A percentile compares a stretch with the other conserved stretches of the same genome.
Evolutionary conservation across 2,113 vertebrate species (phyloP).

Genomic region (Balaeniceps rex): DNA sequence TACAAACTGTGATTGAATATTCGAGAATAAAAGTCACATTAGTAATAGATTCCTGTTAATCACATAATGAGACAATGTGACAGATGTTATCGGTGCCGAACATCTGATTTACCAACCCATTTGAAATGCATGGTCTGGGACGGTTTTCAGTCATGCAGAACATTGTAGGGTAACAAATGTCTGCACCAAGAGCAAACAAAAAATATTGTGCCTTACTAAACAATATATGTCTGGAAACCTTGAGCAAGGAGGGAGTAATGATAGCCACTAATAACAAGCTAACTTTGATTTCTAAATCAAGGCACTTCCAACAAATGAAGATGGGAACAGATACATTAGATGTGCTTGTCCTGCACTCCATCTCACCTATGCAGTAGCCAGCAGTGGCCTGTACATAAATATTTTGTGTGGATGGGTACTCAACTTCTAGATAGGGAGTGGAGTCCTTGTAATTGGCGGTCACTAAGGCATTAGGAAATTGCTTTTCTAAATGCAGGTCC

Average conservation of each 20-base stretch:
- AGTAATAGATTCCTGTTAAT: neutral
- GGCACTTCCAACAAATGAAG: neutral
- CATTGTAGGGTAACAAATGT: neutral
- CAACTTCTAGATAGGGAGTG: neutral
- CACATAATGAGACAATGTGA: neutral
- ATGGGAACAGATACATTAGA: neutral
- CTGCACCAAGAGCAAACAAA: neutral
- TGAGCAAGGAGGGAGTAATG: neutral
- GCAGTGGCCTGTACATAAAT: neutral
- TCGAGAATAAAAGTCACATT: slow-evolving; percentile 6
- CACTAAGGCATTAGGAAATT: neutral
- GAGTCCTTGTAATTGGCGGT: neutral
- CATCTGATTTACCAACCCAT: neutral
- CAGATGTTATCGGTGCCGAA: neutral
- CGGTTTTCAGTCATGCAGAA: neutral
- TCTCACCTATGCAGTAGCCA: neutral
- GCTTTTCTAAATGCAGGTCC: neutral
- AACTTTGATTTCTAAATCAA: neutral
- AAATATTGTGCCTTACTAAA: neutral
- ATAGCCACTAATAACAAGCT: neutral
- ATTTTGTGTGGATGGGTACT: neutral
- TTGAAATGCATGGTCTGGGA: neutral
- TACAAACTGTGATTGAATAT: neutral
- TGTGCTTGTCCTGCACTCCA: neutral
- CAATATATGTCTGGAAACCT: neutral